Evolutionary conservation across 2,113 vertebrate species (phyloP), one percentile per base, ranked within the genome.

Genomic region (Thunnus thynnus): DNA sequence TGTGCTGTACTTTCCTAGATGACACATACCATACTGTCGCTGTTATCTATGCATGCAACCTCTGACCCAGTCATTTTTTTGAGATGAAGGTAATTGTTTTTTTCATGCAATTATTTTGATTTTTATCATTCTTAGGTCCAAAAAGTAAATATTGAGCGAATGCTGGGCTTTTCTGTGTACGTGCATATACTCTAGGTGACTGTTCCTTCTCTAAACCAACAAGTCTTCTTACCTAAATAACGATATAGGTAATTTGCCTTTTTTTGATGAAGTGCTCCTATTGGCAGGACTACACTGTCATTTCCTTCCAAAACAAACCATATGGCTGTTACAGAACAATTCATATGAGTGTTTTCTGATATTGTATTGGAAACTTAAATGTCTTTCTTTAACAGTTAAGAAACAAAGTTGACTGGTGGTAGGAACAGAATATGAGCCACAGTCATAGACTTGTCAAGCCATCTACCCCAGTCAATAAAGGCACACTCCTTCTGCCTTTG

Each of bases 1-100:
- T 78, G 46, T 14, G 17, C 32, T 72, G 25, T 10, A 66, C 36
- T 77, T 83, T 83, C 46, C 47, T 46, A 16, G 65, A 66, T 72
- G 13, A 85, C 32, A 68, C 66, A 76, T 41, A 71, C 47, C 72
- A 51, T 30, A 46, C 36, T 41, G 44, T 47, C 14, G 22, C 47
- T 48, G n/a, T 76, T 25, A 30, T 46, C 48, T 54, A 20, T 54
- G 17, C 60, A 62, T 63, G 27, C 18, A 72, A 36, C 36, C 44
- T 69, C 22, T 77, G 16, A 46, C 36, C 41, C 2, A 13, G 25
- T 18, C 16, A 22, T 64, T 51, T 52, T 63, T 54, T 54, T 65
- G 20, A 20, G 25, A 48, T 52, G 14, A 50, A 71, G 56, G 47
- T 14, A 62, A 7, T 22, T 17, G 5, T 51, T 36, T 2, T 44